phyloP scores from a whole-genome alignment of 1,140 invertebrate species.

The Phymorhynchus buccinoides region DNA sequence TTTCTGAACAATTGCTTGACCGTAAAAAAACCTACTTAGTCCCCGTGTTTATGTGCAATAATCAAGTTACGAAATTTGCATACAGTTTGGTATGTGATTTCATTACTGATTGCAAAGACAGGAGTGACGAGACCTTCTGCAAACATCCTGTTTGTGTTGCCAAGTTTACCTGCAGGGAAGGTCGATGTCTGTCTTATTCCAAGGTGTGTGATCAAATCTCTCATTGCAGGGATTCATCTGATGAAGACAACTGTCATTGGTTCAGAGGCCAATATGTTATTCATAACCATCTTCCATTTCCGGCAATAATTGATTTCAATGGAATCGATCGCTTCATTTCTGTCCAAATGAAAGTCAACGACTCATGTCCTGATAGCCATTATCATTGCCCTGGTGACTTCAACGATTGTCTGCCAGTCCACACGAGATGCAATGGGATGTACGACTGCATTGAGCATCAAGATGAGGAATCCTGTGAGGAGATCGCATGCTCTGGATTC shows the following conservation, averaged over 20 bases:
- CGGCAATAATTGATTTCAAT: not conserved
- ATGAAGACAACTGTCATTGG: not conserved
- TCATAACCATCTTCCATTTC: not conserved
- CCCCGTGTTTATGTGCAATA: too few relatives aligned
- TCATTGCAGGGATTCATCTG: too few relatives aligned
- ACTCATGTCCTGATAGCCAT: too few relatives aligned
- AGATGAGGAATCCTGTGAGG: slow-evolving; percentile 6
- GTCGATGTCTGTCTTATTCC: not conserved
- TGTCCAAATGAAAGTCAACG: not conserved
- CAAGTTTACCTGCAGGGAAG: not conserved
- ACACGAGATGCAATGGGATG: slow-evolving; percentile 23
- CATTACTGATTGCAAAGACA: not conserved
- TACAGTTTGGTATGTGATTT: too few relatives aligned
- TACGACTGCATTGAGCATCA: too few relatives aligned
- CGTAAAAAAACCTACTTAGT: too few relatives aligned
- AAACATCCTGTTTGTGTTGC: too few relatives aligned
- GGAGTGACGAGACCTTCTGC: too few relatives aligned
- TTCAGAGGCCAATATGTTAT: not conserved
- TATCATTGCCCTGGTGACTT: too few relatives aligned
- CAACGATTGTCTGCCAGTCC: not conserved
- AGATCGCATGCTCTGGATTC: slow-evolving; percentile 32
- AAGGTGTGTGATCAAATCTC: not conserved
- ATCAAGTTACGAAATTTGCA: too few relatives aligned
- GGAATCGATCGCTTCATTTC: not conserved
- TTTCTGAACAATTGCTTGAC: too few relatives aligned